These are phyloP conservation scores for Chamaedrilus cognettii DNA, from an alignment of 2,888 invertebrate species.

Conservation along the genomic window DNA sequence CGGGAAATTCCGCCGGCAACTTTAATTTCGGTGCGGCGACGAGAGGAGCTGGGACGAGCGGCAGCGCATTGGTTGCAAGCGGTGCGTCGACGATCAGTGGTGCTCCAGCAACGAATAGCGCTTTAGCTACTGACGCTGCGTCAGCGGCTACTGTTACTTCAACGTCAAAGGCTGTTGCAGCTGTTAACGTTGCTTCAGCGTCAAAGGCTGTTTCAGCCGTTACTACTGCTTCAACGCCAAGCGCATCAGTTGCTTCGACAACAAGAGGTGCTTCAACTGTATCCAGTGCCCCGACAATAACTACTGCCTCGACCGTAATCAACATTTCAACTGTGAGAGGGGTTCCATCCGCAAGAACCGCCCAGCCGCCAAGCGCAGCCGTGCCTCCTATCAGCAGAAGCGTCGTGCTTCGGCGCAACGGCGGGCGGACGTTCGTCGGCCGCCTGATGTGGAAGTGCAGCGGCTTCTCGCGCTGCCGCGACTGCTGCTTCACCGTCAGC, in stretches of 20 bases:
- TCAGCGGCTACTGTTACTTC: neutral
- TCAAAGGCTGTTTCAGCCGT: neutral
- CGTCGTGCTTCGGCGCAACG: neutral
- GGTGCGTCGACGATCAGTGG: neutral
- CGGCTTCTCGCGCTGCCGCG: constrained; percentile 2
- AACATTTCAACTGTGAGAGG: too few relatives aligned
- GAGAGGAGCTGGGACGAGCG: neutral
- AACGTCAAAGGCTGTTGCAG: neutral
- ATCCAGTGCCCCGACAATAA: neutral
- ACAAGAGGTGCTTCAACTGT: neutral
- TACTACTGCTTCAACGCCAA: neutral
- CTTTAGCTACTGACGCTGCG: neutral
- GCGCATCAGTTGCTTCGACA: neutral
- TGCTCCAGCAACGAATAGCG: neutral
- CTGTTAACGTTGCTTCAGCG: neutral
- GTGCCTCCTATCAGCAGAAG: neutral
- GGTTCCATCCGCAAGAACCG: too few relatives aligned
- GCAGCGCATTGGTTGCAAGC: neutral
- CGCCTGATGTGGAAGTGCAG: neutral
- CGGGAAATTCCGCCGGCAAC: neutral
- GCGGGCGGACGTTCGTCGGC: neutral
- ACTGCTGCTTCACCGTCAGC: constrained; percentile 10
- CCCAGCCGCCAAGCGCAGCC: too few relatives aligned
- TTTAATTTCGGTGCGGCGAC: neutral
- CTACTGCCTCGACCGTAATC: neutral